A percentile compares a stretch with the other conserved stretches of the same genome.
These are phyloP conservation scores for Charanyca ferruginea DNA, from an alignment of 2,888 invertebrate species.

Conservation along the genomic window DNA sequence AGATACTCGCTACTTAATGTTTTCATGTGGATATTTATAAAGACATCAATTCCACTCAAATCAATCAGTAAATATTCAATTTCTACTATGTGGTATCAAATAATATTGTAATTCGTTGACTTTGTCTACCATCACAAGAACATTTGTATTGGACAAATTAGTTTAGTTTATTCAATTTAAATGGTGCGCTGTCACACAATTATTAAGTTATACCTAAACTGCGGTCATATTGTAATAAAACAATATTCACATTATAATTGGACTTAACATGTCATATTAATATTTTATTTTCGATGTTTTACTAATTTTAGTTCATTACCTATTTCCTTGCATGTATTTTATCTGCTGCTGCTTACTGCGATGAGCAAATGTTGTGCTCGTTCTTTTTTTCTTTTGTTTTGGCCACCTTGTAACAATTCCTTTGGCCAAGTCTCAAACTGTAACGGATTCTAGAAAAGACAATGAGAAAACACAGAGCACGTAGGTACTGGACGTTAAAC, in stretches of 20 bases:
- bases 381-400: not conserved
- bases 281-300: too few relatives aligned
- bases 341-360: too few relatives aligned
- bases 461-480: constrained; percentile 68
- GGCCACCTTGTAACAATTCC: not conserved
- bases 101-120: not conserved
- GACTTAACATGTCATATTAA: not conserved
- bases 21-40: not conserved
- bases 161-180: not conserved
- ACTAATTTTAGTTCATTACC: too few relatives aligned
- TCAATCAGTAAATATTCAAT: not conserved
- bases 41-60: not conserved
- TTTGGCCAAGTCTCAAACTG: not conserved
- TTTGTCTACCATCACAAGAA: not conserved
- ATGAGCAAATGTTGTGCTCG: too few relatives aligned
- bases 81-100: not conserved
- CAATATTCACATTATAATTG: not conserved
- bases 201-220: not conserved
- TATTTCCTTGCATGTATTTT: too few relatives aligned
- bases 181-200: not conserved
- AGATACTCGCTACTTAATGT: not conserved
- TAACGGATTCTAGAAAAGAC: constrained; percentile 54
- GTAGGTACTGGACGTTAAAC: constrained; percentile 76
- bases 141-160: not conserved
- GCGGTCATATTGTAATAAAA: not conserved